Evolutionary conservation across 2,113 vertebrate genomes (phyloP).

Genomic region (Pionites leucogaster): DNA sequence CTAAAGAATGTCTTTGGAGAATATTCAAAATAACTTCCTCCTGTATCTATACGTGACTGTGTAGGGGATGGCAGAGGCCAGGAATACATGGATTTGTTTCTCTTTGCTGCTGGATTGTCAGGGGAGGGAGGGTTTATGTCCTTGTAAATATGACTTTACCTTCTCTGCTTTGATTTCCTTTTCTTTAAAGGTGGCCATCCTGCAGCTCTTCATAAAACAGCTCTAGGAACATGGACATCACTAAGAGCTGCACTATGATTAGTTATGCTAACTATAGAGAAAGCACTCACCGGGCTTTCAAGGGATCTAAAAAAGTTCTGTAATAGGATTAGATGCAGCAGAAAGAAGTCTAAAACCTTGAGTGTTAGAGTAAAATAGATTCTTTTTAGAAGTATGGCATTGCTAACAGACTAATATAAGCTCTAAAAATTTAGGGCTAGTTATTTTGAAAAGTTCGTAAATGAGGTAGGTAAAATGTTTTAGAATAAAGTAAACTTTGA

Average conservation of each 20-base stretch:
- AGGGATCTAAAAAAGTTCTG: not conserved
- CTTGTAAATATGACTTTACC: not conserved
- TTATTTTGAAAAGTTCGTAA: not conserved
- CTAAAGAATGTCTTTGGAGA: not conserved
- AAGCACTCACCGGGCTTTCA: not conserved
- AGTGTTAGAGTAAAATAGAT: not conserved
- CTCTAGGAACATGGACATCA: not conserved
- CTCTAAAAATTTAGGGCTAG: not conserved
- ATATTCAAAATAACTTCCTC: not conserved
- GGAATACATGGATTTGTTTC: not conserved
- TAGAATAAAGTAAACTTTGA: not conserved
- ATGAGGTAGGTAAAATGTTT: not conserved
- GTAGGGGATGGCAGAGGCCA: not conserved
- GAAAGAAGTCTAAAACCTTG: not conserved
- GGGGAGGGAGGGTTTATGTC: rapidly evolving
- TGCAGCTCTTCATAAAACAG: not conserved
- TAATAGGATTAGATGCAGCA: not conserved
- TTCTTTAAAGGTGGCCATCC: not conserved
- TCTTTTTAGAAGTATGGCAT: not conserved
- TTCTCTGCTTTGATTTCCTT: not conserved
- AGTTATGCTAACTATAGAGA: not conserved
- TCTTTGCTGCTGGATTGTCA: not conserved
- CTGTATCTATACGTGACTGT: rapidly evolving
- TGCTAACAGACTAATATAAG: not conserved
- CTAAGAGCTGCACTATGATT: not conserved